These are phyloP conservation scores for Hyppa rectilinea DNA, from an alignment of 2,888 invertebrate genomes.

Conservation along the genomic window DNA sequence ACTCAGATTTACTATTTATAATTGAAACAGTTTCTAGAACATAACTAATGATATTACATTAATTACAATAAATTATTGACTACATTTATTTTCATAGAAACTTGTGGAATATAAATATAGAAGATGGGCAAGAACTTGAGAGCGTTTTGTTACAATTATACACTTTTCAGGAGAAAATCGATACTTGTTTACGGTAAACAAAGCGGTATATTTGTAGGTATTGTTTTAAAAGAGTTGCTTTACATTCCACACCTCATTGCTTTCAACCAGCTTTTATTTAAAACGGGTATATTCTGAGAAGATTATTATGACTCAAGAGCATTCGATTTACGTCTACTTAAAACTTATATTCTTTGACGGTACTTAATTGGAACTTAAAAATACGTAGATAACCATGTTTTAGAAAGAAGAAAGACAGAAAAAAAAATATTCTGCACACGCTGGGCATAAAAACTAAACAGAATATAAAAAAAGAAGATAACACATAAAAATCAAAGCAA, in stretches of 20 bases:
- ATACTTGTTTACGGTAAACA: background rate
- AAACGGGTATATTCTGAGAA: background rate
- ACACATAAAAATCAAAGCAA: too few species aligned
- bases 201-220: background rate
- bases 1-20: constrained; percentile 12
- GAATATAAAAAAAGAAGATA: too few species aligned
- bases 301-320: background rate
- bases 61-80: constrained; percentile 33
- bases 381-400: too few species aligned
- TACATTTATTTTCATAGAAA: constrained; percentile 12
- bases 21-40: constrained; percentile 10
- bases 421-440: too few species aligned
- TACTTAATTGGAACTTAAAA: too few species aligned
- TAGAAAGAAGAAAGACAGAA: too few species aligned
- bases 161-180: background rate
- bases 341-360: too few species aligned
- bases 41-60: constrained; percentile 40
- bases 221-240: background rate
- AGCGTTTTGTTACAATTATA: background rate
- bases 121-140: background rate
- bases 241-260: constrained; percentile 8
- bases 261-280: constrained; percentile 8
- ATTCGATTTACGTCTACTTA: too few species aligned
- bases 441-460: too few species aligned
- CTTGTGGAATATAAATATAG: background rate